A percentile compares a stretch with the other conserved stretches of the same genome.
These are phyloP conservation scores for Beaufortia kweichowensis DNA, from an alignment of 2,113 vertebrate species.

Conservation along the genomic window DNA sequence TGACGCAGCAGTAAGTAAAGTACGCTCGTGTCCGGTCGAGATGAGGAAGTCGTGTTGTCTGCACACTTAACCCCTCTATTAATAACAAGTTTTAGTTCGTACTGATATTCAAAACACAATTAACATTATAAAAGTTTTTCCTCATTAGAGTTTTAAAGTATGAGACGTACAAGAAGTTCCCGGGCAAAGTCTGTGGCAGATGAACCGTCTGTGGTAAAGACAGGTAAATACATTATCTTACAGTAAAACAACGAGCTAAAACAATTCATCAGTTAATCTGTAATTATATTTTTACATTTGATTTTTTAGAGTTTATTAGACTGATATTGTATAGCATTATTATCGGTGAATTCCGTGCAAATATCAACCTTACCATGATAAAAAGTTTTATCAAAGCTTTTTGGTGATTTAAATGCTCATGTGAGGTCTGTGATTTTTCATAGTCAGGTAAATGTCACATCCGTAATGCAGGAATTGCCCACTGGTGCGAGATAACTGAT, in stretches of 20 bases:
- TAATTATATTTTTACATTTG: neutral
- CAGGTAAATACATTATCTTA: slow-evolving; percentile 56
- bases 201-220: slow-evolving; percentile 40
- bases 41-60: neutral
- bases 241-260: neutral
- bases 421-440: too few relatives aligned
- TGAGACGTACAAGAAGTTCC: slow-evolving; percentile 67
- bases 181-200: slow-evolving; percentile 54
- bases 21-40: neutral
- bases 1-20: neutral
- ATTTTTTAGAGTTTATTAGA: too few relatives aligned
- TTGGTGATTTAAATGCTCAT: too few relatives aligned
- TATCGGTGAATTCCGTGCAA: too few relatives aligned
- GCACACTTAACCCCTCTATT: neutral
- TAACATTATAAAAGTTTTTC: neutral
- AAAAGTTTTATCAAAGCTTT: too few relatives aligned
- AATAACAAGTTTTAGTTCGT: neutral
- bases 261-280: neutral
- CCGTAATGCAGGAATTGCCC: too few relatives aligned
- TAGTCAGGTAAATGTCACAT: too few relatives aligned
- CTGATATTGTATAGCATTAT: too few relatives aligned
- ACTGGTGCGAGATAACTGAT: too few relatives aligned
- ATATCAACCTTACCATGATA: too few relatives aligned
- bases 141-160: slow-evolving; percentile 22
- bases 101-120: neutral